Conservation (phyloP, 2,113 vertebrate genomes). For the Megalops atlanticus region DNA sequence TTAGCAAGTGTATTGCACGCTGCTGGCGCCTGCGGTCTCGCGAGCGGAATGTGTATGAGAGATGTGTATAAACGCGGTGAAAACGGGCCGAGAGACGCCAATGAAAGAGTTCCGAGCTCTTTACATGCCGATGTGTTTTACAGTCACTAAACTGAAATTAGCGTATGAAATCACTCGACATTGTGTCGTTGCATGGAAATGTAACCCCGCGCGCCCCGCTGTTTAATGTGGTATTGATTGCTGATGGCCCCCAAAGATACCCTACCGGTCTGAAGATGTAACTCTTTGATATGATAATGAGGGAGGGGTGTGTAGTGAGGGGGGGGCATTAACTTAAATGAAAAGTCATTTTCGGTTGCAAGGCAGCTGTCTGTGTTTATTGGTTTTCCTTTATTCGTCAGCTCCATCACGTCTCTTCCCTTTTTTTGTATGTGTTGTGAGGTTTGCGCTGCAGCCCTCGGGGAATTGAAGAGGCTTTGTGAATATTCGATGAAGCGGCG, state of each 20-base stretch:
- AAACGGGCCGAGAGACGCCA: constrained; percentile 14
- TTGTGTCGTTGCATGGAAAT: constrained; percentile 55
- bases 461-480: constrained; percentile 41
- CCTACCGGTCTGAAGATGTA: constrained; percentile 24
- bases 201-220: constrained; percentile 41
- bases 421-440: constrained; percentile 44
- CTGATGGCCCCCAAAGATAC: constrained; percentile 31
- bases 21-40: background rate
- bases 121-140: constrained; percentile 20
- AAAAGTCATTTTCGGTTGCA: constrained; percentile 33
- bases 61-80: background rate
- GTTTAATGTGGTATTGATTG: constrained; percentile 50
- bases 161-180: constrained; percentile 47
- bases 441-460: constrained; percentile 34
- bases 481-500: constrained; percentile 48
- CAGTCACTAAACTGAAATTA: constrained; percentile 49
- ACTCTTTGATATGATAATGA: constrained; percentile 35
- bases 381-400: constrained; percentile 41
- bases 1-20: background rate
- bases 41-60: background rate
- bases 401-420: constrained; percentile 46
- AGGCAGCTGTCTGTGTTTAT: constrained; percentile 37
- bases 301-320: background rate
- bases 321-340: constrained; percentile 20
- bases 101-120: constrained; percentile 13